phyloP scores from a whole-genome alignment of 1,140 invertebrate species.

The Dendrolimus punctatus region DNA sequence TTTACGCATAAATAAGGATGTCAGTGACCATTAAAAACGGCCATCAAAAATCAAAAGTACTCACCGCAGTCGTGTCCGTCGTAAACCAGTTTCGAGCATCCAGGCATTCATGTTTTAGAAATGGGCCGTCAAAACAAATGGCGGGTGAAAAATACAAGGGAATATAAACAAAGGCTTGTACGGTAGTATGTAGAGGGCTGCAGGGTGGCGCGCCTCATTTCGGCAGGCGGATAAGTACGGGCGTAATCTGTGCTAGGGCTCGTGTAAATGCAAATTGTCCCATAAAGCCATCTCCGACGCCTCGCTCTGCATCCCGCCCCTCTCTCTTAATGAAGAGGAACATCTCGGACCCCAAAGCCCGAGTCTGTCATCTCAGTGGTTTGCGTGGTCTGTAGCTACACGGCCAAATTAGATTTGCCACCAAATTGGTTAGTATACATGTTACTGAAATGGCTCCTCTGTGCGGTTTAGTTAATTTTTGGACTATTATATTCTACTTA shows the following conservation, averaged over 20 bases:
- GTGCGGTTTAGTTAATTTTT: no score
- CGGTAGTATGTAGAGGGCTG: conserved; percentile 35
- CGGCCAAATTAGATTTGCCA: conserved; percentile 43
- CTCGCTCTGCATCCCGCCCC: conserved; percentile 22
- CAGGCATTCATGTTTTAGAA: conserved; percentile 37
- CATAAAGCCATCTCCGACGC: conserved; percentile 54
- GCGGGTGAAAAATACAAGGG: conserved; percentile 53
- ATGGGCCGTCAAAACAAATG: conserved; percentile 60
- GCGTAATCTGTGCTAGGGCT: conserved; percentile 65
- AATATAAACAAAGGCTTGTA: conserved; percentile 66
- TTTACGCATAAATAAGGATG: conserved; percentile 2
- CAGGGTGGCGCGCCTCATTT: conserved; percentile 48
- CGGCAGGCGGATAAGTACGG: conserved; percentile 60
- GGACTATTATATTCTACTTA: no score
- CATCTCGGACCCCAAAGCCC: conserved; percentile 38
- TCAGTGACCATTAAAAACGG: conserved; percentile 16
- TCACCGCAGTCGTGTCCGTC: conserved; percentile 9
- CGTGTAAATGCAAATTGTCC: conserved; percentile 71
- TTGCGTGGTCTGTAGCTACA: conserved; percentile 31
- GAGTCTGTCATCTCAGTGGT: conserved; percentile 59
- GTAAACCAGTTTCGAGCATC: conserved; percentile 32
- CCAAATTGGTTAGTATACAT: conserved; percentile 45
- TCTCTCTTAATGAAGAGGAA: conserved; percentile 58
- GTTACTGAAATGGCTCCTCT: conserved; percentile 1
- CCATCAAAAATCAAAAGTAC: conserved; percentile 21